Percentiles rank a stretch among this genome's conserved stretches.
phyloP scores from a whole-genome alignment of 2,797 vertebrate genomes.

The Thamnophis elegans region DNA sequence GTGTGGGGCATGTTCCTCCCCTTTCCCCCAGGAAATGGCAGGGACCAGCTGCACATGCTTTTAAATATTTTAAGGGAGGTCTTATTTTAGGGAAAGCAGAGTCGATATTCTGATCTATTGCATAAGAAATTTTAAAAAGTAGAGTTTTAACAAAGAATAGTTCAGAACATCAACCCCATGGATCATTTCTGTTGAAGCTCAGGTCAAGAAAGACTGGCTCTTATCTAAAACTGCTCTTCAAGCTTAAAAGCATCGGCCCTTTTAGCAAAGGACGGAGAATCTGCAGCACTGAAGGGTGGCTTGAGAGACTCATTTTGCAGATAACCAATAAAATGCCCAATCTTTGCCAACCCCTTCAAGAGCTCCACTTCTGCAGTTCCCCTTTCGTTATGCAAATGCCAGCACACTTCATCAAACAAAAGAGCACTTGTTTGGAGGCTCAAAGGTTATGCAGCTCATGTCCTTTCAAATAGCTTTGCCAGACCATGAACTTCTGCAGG shows the following conservation, averaged over 20 bases:
- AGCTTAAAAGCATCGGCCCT: neutral
- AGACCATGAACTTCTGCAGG: neutral
- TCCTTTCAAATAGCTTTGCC: neutral
- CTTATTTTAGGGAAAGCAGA: too few species aligned
- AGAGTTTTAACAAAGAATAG: neutral
- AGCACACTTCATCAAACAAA: neutral
- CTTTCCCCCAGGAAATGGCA: too few species aligned
- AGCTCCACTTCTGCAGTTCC: neutral
- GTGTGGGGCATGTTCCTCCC: too few species aligned
- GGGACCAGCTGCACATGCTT: too few species aligned
- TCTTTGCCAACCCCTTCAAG: neutral
- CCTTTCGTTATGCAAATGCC: constrained; percentile 34
- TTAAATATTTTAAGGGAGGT: too few species aligned
- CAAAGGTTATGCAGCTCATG: neutral
- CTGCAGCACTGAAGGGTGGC: neutral
- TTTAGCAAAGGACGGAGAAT: neutral
- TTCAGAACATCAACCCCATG: neutral
- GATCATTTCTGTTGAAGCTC: neutral
- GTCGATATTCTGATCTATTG: too few species aligned
- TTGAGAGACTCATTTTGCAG: neutral
- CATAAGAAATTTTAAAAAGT: too few species aligned
- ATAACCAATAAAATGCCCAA: neutral
- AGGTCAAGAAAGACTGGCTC: neutral
- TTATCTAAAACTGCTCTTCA: neutral
- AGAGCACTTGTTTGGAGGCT: neutral